Base-by-base conservation (phyloP, 2,113 vertebrate species). In the Gracilinanus agilis region DNA sequence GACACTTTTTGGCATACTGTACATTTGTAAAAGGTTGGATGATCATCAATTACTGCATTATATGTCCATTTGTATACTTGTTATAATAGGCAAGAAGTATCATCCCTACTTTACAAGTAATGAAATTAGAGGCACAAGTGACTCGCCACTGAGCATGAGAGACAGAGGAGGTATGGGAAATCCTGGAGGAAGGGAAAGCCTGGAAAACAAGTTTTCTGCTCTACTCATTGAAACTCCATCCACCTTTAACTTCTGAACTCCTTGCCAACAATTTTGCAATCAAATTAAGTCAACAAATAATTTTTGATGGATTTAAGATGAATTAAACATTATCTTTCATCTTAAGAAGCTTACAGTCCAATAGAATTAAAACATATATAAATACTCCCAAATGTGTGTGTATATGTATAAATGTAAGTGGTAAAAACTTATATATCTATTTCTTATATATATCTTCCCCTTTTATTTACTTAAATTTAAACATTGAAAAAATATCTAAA, bases 201-300 rank as follows among this genome's bases (percentile, higher is more conserved):
- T 55, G 0, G 23, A n/a, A 67, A 90, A 24, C 53, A 75, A 88
- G 2, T 44, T 24, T 75, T 54, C 44, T 21, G 0, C 21, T 83
- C 40, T 83, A 9, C n/a, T 92, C 58, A 83, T 90, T 54, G 44
- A 90, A 88, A 34, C 24, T 16, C 55, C 29, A 92, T 34, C 25
- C 2, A 19, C 27, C 34, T 94, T 94, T 88, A 9, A 0, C 10
- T 53, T 0, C 13, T 89, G 25, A 10, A 12, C 2, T 11, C 75
- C 5, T 9, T 0, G 2, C 2, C 34, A 34, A 54, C 4, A 54
- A 53, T 11, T 3, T 0, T 11, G n/a, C 2, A 12, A 53, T 40
- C 55, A 54, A 11, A 8, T 40, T 91, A n/a, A 23, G 27, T 16
- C 6, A 4, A n/a, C 55, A 29, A 53, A 90, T 58, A 11, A 27